Conservation (phyloP, 1,140 invertebrate genomes). For the Triops cancriformis region DNA sequence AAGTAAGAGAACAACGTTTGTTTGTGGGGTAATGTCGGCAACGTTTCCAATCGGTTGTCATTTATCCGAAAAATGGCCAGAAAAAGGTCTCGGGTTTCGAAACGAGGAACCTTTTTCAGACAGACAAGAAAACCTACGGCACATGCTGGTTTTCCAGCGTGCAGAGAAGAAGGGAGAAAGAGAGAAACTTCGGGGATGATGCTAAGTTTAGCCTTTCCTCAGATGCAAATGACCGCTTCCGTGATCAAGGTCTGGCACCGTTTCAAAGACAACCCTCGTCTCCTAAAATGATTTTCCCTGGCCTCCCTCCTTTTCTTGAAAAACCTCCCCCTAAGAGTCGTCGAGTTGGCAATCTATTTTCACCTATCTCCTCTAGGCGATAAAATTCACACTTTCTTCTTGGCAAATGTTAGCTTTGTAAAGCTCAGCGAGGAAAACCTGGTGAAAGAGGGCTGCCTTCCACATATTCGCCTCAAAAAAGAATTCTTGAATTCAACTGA, state of each 20-base stretch:
- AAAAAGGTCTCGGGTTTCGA: neutral
- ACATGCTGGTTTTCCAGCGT: neutral
- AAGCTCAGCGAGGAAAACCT: no score
- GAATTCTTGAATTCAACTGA: no score
- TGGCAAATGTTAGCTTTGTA: neutral
- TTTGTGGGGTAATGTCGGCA: no score
- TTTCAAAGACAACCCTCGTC: conserved; percentile 10
- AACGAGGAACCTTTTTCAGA: neutral
- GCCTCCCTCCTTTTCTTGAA: neutral
- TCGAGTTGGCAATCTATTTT: neutral
- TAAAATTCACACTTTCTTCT: neutral
- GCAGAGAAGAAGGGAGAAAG: neutral
- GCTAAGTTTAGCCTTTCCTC: conserved; percentile 5
- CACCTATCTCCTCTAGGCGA: neutral
- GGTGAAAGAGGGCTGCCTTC: no score
- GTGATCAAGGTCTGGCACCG: conserved; percentile 8
- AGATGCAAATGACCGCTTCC: conserved; percentile 12
- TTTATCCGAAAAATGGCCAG: neutral
- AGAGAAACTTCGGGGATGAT: neutral
- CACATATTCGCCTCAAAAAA: no score
- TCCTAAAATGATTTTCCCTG: conserved; percentile 1
- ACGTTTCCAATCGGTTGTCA: neutral
- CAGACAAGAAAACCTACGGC: neutral
- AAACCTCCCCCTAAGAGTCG: neutral
- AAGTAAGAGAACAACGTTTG: no score